Conservation (phyloP, 2,888 invertebrate species). For the Antheraea assamensis region DNA sequence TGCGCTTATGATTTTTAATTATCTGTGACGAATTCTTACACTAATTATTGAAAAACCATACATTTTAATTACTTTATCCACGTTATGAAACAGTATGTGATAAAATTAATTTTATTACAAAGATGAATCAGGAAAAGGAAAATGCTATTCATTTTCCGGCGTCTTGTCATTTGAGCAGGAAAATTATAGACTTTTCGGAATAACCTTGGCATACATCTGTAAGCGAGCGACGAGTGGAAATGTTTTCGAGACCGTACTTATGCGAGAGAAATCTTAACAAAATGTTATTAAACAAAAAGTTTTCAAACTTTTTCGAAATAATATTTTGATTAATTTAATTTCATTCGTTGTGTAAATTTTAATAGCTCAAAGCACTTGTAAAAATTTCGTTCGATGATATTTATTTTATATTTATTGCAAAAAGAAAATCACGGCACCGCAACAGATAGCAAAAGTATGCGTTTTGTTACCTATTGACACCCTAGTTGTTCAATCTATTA, state of each 20-base stretch:
- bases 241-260: background rate
- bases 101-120: background rate
- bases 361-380: too few relatives aligned
- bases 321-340: too few relatives aligned
- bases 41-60: background rate
- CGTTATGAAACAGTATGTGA: background rate
- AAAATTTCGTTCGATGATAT: too few relatives aligned
- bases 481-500: too few relatives aligned
- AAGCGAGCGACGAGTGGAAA: conserved; percentile 2
- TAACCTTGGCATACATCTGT: conserved; percentile 6
- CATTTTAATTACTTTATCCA: background rate
- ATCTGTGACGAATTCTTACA: background rate
- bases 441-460: too few relatives aligned
- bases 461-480: too few relatives aligned
- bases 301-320: too few relatives aligned
- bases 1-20: background rate
- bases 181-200: conserved; percentile 3
- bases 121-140: background rate
- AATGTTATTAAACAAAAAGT: background rate
- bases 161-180: background rate
- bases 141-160: background rate
- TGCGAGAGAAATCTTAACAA: background rate
- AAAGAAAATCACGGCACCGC: too few relatives aligned
- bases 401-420: too few relatives aligned
- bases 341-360: too few relatives aligned